Evolutionary conservation across 2,113 vertebrate species (phyloP), one percentile per base, ranked within the genome.

Genomic region (Misgurnus anguillicaudatus): DNA sequence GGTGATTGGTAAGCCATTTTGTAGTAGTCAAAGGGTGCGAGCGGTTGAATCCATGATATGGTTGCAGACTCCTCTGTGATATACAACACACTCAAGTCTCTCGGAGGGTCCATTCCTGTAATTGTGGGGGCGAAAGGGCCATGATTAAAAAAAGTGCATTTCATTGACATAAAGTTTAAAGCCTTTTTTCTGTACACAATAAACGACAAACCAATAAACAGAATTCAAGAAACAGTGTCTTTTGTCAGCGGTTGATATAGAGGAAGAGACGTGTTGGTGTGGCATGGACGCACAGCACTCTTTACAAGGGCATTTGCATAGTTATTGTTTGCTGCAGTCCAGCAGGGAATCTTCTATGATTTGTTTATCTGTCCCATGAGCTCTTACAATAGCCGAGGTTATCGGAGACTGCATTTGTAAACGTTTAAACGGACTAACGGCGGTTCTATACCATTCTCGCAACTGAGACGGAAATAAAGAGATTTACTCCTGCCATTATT

Each of bases 21-120:
- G 10, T 99, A 99, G 86, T 97, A 95, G 84, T 98, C 95, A 1
- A 98, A 95, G 16, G 89, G 63, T 71, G 96, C 92, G 0, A 93
- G 71, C 0, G 97, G 97, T 82, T 90, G 91, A 65, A 89, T 92
- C 98, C 98, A 99, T 69, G 92, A 94, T 72, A 99, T 61, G 0
- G 81, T 89, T 81, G 98, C 89, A 0, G 94, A 92, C 71, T 97
- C 94, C 82, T 97, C 95, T 0, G 94, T 96, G 79, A 98, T 86
- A 0, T 95, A 96, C 4, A 93, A 91, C 75, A 95, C 92, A 0
- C 89, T 90, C 85, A 98, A 86, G 69, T 97, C 94, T 87, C 89
- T 94, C 0, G 98, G 97, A 0, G 95, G 95, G 80, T 97, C 97
- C 0, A 98, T 95, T 36, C 94, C 98, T 99, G 51, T 1, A 88